A percentile compares a stretch with the other conserved stretches of the same genome.
phyloP scores from a whole-genome alignment of 1,140 invertebrate species.

The Meloidogyne floridensis region DNA sequence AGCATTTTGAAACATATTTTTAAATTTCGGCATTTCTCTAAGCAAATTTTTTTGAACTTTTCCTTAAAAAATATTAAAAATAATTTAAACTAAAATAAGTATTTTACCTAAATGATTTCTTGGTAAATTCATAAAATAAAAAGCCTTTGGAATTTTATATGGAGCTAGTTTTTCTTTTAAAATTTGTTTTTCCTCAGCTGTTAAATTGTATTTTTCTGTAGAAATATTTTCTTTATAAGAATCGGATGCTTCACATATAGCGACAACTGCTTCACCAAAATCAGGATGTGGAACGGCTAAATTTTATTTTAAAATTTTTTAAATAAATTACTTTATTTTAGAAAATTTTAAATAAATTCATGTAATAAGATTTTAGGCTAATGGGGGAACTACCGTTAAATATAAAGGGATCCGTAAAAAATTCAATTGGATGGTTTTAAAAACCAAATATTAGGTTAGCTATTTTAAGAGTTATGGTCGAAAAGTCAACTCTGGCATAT shows the following conservation, averaged over 20 bases:
- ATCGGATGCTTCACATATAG: slow-evolving; percentile 47
- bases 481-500: too few relatives aligned
- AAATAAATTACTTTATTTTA: too few relatives aligned
- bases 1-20: slow-evolving; percentile 48
- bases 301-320: slow-evolving; percentile 32
- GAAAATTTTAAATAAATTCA: too few relatives aligned
- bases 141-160: slow-evolving; percentile 58
- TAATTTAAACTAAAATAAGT: not conserved
- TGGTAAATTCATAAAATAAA: slow-evolving; percentile 50
- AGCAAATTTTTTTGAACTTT: slow-evolving; percentile 64
- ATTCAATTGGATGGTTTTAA: too few relatives aligned
- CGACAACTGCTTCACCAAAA: slow-evolving; percentile 64
- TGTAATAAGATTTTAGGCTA: too few relatives aligned
- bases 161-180: slow-evolving; percentile 47
- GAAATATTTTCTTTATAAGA: not conserved
- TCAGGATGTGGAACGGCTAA: slow-evolving; percentile 56
- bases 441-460: too few relatives aligned
- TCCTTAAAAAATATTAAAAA: slow-evolving; percentile 49
- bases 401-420: too few relatives aligned
- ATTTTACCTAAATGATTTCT: slow-evolving; percentile 27
- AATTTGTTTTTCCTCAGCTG: slow-evolving; percentile 26
- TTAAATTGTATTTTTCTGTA: slow-evolving; percentile 22
- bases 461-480: too few relatives aligned
- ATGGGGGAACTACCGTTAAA: too few relatives aligned
- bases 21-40: slow-evolving; percentile 49